Base-by-base conservation (phyloP, 2,113 vertebrate species). In the Ahaetulla prasina region DNA sequence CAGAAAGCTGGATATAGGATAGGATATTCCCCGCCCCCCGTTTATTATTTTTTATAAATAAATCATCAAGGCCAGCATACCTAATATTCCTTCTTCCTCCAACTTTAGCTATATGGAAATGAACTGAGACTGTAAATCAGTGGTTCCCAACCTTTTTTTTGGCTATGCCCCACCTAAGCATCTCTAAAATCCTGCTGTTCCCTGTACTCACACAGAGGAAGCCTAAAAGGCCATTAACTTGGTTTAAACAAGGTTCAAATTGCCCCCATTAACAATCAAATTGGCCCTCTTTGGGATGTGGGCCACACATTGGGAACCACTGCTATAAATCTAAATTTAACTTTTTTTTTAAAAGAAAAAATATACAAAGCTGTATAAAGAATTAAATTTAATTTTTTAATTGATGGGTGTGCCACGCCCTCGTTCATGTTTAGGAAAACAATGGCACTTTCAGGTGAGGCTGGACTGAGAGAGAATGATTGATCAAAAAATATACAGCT, bases 241-340 rank as follows among this genome's bases (percentile, higher is more conserved):
- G 4, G 45, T 47, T 47, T 47, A 47, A 47, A 47, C 45, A 47
- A 47, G 45, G 45, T 47, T 47, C 45, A n/a, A n/a, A n/a, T n/a
- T n/a, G n/a, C n/a, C n/a, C n/a, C n/a, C n/a, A n/a, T n/a, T n/a
- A n/a, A n/a, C n/a, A n/a, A n/a, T n/a, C n/a, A n/a, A n/a, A n/a
- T n/a, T n/a, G n/a, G n/a, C n/a, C n/a, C n/a, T n/a, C n/a, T n/a
- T n/a, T n/a, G n/a, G n/a, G n/a, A n/a, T n/a, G n/a, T n/a, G n/a
- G n/a, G n/a, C n/a, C n/a, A n/a, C n/a, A n/a, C n/a, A n/a, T n/a
- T n/a, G n/a, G n/a, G n/a, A n/a, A n/a, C n/a, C n/a, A n/a, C n/a
- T n/a, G n/a, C n/a, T n/a, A n/a, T n/a, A n/a, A n/a, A 95, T 89
- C 89, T 49, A 90, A 47, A 57, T 39, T 89, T 85, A 47, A 86